Evolutionary conservation across 2,113 vertebrate genomes (phyloP).

Genomic region (Cochlearius cochlearius): DNA sequence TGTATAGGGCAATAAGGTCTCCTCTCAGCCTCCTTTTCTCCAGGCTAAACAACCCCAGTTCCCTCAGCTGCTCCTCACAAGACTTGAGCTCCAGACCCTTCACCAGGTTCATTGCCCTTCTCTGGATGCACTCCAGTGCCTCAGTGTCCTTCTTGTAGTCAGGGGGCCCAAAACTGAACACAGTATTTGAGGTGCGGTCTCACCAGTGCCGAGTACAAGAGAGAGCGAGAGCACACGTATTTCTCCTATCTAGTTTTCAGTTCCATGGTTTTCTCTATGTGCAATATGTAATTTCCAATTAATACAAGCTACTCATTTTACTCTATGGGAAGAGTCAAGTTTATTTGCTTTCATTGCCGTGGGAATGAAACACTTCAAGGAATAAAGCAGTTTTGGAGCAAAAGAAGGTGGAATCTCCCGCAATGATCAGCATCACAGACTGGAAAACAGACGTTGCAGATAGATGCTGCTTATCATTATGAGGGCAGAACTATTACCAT

Average conservation of each 20-base stretch:
- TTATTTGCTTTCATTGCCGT: not conserved
- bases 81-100: too few relatives aligned
- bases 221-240: fast-evolving
- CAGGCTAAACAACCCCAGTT: too few relatives aligned
- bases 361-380: not conserved
- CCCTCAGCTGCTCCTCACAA: too few relatives aligned
- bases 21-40: too few relatives aligned
- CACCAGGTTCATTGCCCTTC: too few relatives aligned
- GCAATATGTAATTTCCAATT: not conserved
- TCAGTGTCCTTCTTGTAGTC: not conserved
- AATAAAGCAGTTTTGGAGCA: not conserved
- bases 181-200: not conserved
- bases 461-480: not conserved
- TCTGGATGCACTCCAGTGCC: not conserved
- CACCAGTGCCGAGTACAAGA: not conserved
- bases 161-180: not conserved
- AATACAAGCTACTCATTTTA: not conserved
- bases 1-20: too few relatives aligned
- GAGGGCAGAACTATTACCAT: not conserved
- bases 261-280: not conserved
- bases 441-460: not conserved
- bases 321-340: not conserved
- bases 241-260: not conserved
- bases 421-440: not conserved
- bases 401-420: not conserved